phyloP scores from a whole-genome alignment of 2,797 vertebrate genomes.

The Sebastes melanostomus region DNA sequence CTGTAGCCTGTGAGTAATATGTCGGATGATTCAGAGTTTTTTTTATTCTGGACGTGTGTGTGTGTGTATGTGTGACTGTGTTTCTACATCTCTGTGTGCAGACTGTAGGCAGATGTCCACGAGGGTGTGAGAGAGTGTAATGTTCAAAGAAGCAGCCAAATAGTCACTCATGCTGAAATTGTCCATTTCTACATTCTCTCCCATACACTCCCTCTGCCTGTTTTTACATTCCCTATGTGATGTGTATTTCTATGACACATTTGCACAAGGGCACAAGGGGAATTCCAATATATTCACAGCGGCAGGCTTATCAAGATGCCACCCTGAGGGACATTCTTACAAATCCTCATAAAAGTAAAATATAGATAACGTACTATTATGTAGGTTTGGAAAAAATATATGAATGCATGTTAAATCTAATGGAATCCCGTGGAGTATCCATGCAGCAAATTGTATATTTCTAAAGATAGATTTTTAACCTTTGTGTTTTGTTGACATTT shows the following conservation, averaged over 20 bases:
- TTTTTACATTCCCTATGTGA: background rate
- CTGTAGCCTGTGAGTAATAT: conserved; percentile 66
- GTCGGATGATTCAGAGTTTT: conserved; percentile 45
- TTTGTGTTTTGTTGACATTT: background rate
- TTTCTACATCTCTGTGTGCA: conserved; percentile 10
- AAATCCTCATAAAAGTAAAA: background rate
- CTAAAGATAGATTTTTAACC: background rate
- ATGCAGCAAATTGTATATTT: background rate
- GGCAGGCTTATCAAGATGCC: background rate
- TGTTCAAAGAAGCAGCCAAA: conserved; percentile 38
- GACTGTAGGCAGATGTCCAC: conserved; percentile 33
- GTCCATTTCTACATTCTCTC: conserved; percentile 21
- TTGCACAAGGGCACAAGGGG: conserved; percentile 21
- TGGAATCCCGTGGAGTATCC: background rate
- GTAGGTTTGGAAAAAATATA: background rate
- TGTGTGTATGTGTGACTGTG: conserved; percentile 3
- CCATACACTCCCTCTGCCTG: conserved; percentile 5
- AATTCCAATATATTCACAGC: conserved; percentile 24
- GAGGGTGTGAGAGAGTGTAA: conserved; percentile 34
- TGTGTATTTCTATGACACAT: conserved; percentile 37
- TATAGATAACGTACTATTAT: background rate
- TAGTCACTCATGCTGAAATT: conserved; percentile 30
- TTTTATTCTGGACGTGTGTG: conserved; percentile 9
- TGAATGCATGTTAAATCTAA: background rate
- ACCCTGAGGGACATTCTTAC: conserved; percentile 4